Percentiles rank a stretch among this genome's conserved stretches.
Conservation (phyloP, 2,797 vertebrate species). For the Discoglossus pictus region DNA sequence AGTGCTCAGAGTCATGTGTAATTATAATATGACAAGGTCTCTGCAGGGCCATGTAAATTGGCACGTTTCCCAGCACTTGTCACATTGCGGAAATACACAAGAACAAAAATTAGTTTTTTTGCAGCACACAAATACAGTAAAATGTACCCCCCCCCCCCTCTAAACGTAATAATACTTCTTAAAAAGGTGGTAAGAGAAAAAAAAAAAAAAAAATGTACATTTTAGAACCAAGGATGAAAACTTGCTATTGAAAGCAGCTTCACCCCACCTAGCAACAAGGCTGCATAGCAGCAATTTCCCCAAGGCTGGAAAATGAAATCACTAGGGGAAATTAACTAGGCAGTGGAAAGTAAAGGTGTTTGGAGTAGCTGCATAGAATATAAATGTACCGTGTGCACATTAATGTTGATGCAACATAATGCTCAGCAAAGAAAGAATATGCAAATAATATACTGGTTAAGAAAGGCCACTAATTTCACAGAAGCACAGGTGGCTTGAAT, state of each 20-base stretch:
- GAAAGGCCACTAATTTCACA: no score
- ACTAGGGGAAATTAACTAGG: conserved; percentile 48
- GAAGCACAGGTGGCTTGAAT: no score
- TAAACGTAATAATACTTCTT: no score
- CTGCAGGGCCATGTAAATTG: conserved; percentile 60
- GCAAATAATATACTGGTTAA: no score
- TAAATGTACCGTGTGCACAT: no score
- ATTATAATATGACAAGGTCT: conserved; percentile 68
- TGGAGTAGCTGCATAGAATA: no score
- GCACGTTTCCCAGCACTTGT: conserved; percentile 73
- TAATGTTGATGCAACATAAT: no score
- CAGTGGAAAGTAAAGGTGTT: neutral
- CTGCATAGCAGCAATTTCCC: conserved; percentile 37
- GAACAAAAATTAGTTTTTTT: conserved; percentile 65
- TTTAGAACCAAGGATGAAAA: no score
- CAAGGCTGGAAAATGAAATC: conserved; percentile 49
- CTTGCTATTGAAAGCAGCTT: conserved; percentile 20
- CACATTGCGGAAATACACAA: conserved; percentile 65
- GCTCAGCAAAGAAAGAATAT: no score
- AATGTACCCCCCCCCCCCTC: no score
- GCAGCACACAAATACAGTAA: conserved; percentile 51
- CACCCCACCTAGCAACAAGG: conserved; percentile 60
- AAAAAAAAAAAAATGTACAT: no score
- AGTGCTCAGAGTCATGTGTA: conserved; percentile 65
- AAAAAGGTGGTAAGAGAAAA: no score